These are phyloP conservation scores for Drosophila athabasca DNA, from an alignment of 1,140 invertebrate genomes.

Conservation along the genomic window DNA sequence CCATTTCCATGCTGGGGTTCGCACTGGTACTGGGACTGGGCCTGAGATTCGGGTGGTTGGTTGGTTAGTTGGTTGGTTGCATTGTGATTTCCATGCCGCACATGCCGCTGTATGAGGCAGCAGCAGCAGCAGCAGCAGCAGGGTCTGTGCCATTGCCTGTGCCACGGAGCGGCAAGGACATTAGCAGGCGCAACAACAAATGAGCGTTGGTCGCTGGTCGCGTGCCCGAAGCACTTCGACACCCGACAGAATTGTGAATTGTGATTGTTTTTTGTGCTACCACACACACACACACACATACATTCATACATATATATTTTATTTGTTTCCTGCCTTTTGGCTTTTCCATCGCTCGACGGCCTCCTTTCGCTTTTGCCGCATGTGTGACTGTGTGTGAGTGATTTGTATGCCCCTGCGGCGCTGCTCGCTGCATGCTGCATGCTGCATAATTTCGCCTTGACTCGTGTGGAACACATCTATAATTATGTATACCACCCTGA, in stretches of 20 bases:
- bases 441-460: constrained; percentile 59
- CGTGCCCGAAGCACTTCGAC: constrained; percentile 82
- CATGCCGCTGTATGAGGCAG: constrained; percentile 58
- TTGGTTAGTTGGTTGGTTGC: constrained; percentile 47
- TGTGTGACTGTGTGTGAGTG: constrained; percentile 20
- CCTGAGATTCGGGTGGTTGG: constrained; percentile 17
- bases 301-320: background rate
- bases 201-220: constrained; percentile 75
- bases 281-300: background rate
- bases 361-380: constrained; percentile 37
- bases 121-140: no score
- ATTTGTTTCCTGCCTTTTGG: constrained; percentile 16
- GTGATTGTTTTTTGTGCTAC: constrained; percentile 66
- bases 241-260: constrained; percentile 81
- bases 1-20: constrained; percentile 2
- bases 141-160: constrained; percentile 25
- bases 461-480: constrained; percentile 49
- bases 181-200: constrained; percentile 62
- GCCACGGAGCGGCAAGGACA: constrained; percentile 54
- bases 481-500: constrained; percentile 39
- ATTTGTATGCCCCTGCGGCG: constrained; percentile 67
- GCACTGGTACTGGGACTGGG: background rate
- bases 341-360: constrained; percentile 49
- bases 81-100: constrained; percentile 76
- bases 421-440: constrained; percentile 53